A percentile compares a stretch with the other conserved stretches of the same genome.
Evolutionary conservation across 1,140 invertebrate species (phyloP).

Genomic region (Zophobas atratus): DNA sequence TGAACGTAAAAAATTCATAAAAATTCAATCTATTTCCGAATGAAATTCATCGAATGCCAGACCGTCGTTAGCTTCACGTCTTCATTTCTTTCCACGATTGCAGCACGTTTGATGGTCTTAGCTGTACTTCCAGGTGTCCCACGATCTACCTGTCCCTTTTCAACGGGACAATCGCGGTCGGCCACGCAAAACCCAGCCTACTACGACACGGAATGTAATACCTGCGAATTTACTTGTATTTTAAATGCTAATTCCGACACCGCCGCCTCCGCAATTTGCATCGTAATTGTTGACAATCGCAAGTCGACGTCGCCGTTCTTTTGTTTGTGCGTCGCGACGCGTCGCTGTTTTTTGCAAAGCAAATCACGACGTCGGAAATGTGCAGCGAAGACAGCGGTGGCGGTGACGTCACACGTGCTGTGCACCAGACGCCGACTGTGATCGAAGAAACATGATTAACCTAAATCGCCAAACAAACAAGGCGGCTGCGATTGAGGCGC

Average conservation of each 20-base stretch:
- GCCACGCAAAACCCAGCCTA: constrained; percentile 35
- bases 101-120: background rate
- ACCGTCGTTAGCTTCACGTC: background rate
- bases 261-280: constrained; percentile 30
- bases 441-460: background rate
- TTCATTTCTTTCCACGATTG: background rate
- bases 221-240: constrained; percentile 32
- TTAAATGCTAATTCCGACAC: constrained; percentile 38
- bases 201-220: constrained; percentile 30
- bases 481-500: too few relatives aligned
- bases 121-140: constrained; percentile 23
- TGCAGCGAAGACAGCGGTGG: constrained; percentile 7
- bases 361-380: constrained; percentile 9
- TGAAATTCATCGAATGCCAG: too few relatives aligned
- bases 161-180: constrained; percentile 31
- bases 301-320: constrained; percentile 12
- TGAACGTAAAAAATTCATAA: too few relatives aligned
- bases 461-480: background rate
- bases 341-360: constrained; percentile 19
- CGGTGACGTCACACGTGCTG: constrained; percentile 14
- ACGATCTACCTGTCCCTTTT: constrained; percentile 20
- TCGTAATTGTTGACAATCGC: constrained; percentile 42
- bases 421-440: background rate
- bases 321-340: constrained; percentile 19
- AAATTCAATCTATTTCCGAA: too few relatives aligned